Evolutionary conservation across 1,140 invertebrate species (phyloP), one percentile per base, ranked within the genome.

Genomic region (Hyposmocoma kahamanoa): DNA sequence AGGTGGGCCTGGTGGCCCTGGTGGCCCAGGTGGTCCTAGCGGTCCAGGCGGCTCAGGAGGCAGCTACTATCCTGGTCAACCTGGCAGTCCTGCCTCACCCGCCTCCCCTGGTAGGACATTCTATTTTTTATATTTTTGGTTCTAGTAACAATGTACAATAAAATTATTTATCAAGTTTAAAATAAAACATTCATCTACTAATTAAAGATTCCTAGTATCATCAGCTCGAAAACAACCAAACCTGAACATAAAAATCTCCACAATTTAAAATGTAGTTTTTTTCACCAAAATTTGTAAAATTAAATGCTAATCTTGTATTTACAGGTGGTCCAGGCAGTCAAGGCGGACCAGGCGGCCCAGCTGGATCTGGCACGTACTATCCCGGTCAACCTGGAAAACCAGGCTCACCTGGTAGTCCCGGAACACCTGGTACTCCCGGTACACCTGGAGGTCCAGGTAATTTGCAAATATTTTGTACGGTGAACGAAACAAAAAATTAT

Each of bases 11-110:
- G 22, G 22, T 11, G 38, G 38, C 6, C 34, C 34, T 6, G 10
- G 18, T 11, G 38, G 38, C 19, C 22, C 42, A 3, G 36, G 36
- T n/a, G 36, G 36, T 18, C 36, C 36, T 39, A 41, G 19, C 20
- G 19, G 15, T 11, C 67, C 62, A 30, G 66, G 58, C 34, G 39
- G 34, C 28, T 51, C 57, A 13, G 53, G 53, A 28, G 36, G 32
- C 17, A 63, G 49, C 3, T 54, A 50, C 28, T 50, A 53, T 22
- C 59, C 63, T 15, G 63, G 59, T 22, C 47, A 56, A 30, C 55
- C 59, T 6, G 62, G 67, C 5, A 63, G 50, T 2, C 64, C 62
- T 24, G 72, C 64, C 1, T 42, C 53, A 0, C 59, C 62, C n/a
- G 74, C 74, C 1, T 46, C 47, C 13, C 48, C 59, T n/a, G 50